Conservation (phyloP, 1,140 invertebrate species). For the Drosophila pruinosa region DNA sequence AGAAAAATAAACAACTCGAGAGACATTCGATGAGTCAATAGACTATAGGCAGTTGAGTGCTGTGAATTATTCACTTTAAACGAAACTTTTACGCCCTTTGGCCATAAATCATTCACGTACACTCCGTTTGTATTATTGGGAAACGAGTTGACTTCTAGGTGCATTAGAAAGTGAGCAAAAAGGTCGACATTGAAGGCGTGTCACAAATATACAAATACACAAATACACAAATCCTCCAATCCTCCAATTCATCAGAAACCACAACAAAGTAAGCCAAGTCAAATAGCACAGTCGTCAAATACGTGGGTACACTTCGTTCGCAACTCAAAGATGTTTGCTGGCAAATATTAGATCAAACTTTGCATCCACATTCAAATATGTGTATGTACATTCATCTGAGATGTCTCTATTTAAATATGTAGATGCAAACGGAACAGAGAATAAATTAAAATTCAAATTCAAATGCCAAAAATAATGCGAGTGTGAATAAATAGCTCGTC, state of each 20-base stretch:
- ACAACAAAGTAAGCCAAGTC: constrained; percentile 5
- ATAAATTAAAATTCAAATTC: constrained; percentile 1
- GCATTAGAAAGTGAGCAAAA: not conserved
- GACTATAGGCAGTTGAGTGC: not conserved
- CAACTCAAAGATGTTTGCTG: constrained; percentile 5
- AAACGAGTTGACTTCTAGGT: not conserved
- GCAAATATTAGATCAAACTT: not conserved
- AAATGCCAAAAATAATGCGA: constrained; percentile 7
- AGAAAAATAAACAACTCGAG: not conserved
- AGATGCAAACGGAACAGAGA: constrained; percentile 19
- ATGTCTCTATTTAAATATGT: constrained; percentile 8
- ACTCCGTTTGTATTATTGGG: not conserved
- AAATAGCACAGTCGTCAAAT: not conserved
- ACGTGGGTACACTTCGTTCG: constrained; percentile 9
- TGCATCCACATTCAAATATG: not conserved
- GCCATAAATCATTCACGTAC: constrained; percentile 30
- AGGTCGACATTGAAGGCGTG: not conserved
- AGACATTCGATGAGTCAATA: not conserved
- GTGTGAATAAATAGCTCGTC: constrained; percentile 1
- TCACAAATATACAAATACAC: not conserved
- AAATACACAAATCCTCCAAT: constrained; percentile 3
- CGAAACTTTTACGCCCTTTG: not conserved
- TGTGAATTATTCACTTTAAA: constrained; percentile 44
- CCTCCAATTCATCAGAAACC: constrained; percentile 9
- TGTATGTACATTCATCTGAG: not conserved